phyloP scores from a whole-genome alignment of 2,113 vertebrate species.

The Gnathonemus longibarbis region DNA sequence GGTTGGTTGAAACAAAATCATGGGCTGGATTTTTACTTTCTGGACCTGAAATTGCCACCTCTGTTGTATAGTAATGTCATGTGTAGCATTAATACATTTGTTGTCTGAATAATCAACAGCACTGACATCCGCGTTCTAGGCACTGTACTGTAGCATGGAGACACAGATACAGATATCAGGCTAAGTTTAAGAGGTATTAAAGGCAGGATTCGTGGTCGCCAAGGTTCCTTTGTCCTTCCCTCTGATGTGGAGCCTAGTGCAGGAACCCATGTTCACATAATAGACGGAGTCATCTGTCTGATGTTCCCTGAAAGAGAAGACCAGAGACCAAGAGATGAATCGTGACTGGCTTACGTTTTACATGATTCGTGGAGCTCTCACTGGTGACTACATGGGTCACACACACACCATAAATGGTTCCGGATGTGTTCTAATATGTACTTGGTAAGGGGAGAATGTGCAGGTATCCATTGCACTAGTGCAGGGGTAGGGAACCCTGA shows the following conservation, averaged over 20 bases:
- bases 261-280: neutral
- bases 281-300: neutral
- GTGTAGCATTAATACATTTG: too few relatives aligned
- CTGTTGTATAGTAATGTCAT: too few relatives aligned
- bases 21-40: too few relatives aligned
- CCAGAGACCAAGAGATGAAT: neutral
- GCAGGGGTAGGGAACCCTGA: too few relatives aligned
- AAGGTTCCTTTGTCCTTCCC: neutral
- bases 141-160: neutral
- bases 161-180: neutral
- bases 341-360: neutral
- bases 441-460: too few relatives aligned
- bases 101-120: too few relatives aligned
- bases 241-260: neutral
- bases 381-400: neutral
- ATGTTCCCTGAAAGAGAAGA: constrained; percentile 13
- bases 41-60: too few relatives aligned
- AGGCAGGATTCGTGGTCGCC: neutral
- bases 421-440: neutral
- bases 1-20: too few relatives aligned
- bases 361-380: neutral
- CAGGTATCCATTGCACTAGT: too few relatives aligned
- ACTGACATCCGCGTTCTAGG: too few relatives aligned
- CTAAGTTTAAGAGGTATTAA: neutral
- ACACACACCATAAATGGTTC: too few relatives aligned